Percentiles rank a stretch among this genome's conserved stretches.
Conservation (phyloP, 2,797 vertebrate genomes). For the Hirundo rustica region DNA sequence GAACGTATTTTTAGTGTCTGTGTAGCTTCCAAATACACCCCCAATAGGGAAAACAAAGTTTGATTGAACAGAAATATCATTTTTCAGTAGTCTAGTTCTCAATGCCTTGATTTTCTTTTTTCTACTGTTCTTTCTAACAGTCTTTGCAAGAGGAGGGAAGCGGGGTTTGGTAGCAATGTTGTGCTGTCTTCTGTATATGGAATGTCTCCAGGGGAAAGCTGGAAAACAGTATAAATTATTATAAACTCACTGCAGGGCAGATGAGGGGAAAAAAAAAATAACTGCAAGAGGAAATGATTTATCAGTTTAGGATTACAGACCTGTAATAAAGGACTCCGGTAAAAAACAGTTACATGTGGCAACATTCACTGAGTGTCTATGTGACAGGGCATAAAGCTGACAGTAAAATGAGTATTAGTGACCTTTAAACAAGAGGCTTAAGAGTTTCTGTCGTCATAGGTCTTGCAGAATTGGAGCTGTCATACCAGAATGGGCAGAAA, state of each 20-base stretch:
- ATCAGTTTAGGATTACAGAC: neutral
- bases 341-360: neutral
- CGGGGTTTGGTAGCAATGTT: neutral
- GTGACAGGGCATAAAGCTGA: neutral
- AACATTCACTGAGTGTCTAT: neutral
- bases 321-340: neutral
- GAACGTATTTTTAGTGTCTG: neutral
- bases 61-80: constrained; percentile 6
- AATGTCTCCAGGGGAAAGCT: neutral
- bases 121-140: neutral
- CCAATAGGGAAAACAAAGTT: constrained; percentile 7
- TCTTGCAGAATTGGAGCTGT: neutral
- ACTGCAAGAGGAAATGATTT: neutral
- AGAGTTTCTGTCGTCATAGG: neutral
- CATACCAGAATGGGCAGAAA: neutral
- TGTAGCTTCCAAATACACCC: neutral
- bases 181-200: neutral
- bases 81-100: neutral
- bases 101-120: neutral
- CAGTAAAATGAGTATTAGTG: neutral
- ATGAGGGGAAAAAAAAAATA: neutral
- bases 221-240: neutral
- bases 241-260: neutral
- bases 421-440: constrained; percentile 13
- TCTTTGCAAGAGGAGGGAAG: neutral